phyloP scores from a whole-genome alignment of 2,888 invertebrate genomes.

The Criorhina ranunculi region DNA sequence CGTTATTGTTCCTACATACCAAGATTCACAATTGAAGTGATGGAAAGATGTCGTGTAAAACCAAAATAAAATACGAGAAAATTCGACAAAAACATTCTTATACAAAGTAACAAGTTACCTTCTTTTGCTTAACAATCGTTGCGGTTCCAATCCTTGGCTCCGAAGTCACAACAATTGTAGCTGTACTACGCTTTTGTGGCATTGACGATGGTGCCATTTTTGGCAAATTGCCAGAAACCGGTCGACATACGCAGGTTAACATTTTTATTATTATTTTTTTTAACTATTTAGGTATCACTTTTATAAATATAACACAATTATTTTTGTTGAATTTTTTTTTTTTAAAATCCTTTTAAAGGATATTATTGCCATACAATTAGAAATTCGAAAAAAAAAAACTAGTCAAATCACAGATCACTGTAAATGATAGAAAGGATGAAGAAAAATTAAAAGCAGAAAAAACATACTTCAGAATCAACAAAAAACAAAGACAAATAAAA shows the following conservation, averaged over 20 bases:
- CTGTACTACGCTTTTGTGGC: slow-evolving; percentile 80
- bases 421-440: slow-evolving; percentile 16
- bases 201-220: slow-evolving; percentile 83
- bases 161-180: slow-evolving; percentile 82
- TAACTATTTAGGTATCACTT: slow-evolving; percentile 36
- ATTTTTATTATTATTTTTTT: slow-evolving; percentile 78
- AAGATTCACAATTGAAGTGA: no score
- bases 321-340: slow-evolving; percentile 14
- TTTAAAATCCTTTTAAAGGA: slow-evolving; percentile 50
- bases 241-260: slow-evolving; percentile 85
- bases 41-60: neutral
- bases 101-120: slow-evolving; percentile 73
- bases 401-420: slow-evolving; percentile 72
- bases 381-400: slow-evolving; percentile 16
- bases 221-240: slow-evolving; percentile 84
- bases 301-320: slow-evolving; percentile 28
- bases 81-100: neutral
- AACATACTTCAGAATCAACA: neutral
- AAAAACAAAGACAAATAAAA: slow-evolving; percentile 16
- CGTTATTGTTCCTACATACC: no score
- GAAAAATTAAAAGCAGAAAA: neutral
- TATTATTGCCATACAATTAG: slow-evolving; percentile 49
- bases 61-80: neutral
- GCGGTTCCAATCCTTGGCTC: slow-evolving; percentile 82
- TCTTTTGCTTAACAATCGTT: slow-evolving; percentile 77